Evolutionary conservation across 2,797 vertebrate species (phyloP), one percentile per base, ranked within the genome.

Genomic region (Hozukius guyotensis): DNA sequence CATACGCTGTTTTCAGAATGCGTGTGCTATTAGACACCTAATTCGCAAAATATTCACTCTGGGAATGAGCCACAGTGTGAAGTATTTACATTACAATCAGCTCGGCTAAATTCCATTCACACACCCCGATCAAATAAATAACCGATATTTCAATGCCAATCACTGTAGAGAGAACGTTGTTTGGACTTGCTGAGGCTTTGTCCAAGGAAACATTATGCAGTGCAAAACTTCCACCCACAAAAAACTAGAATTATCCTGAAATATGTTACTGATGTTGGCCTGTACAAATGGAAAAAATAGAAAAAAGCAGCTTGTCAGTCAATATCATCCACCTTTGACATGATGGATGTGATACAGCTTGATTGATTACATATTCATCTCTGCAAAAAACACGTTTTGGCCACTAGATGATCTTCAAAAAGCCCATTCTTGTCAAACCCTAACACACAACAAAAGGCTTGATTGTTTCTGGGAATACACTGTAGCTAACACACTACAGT

Each of bases 81-180:
- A 74, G 62, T 87, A 63, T 90, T 90, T 87, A 91, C 81, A 72
- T 84, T 81, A 65, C 65, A 85, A 90, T 90, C 84, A 92, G 67
- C 66, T 59, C 22, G 4, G 46, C 56, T 78, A 6, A 7, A 32
- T 52, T 86, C 66, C 14, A 62, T 52, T 72, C 49, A 76, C 69
- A 71, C 57, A 31, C 68, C 68, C 75, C 18, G 53, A 87, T 78
- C 72, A 67, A 77, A 86, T 72, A 83, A 88, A 87, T 73, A 82
- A 8, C 55, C 29, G 13, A 16, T 42, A 20, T 24, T 52, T 75
- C 18, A 32, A 2, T 71, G 34, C 36, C 75, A 84, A 24, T 75
- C 59, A 80, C 0, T 8, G 9, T 6, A 74, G 53, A 25, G 11
- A 64, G 38, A 70, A 74, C 61, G 2, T 11, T 57, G 38, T 76